Percentiles rank a stretch among this genome's conserved stretches.
Conservation (phyloP, 2,888 invertebrate species). For the Archips xylosteana region DNA sequence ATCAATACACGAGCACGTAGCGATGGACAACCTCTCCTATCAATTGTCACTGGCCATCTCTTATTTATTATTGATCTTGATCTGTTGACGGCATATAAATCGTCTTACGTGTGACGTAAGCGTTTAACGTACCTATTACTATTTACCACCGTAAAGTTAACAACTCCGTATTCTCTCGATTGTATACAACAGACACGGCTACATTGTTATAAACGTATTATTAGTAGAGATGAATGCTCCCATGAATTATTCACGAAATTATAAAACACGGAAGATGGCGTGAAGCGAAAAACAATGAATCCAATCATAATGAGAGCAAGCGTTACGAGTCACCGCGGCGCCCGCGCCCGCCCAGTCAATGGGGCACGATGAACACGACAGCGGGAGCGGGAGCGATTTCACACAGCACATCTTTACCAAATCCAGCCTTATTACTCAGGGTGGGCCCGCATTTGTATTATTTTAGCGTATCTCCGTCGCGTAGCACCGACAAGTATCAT, state of each 20-base stretch:
- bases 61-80: slow-evolving; percentile 40
- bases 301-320: slow-evolving; percentile 61
- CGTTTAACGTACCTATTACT: neutral
- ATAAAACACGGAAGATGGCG: slow-evolving; percentile 60
- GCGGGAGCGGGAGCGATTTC: slow-evolving; percentile 14
- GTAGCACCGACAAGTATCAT: too few species aligned
- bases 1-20: slow-evolving; percentile 37
- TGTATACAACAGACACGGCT: slow-evolving; percentile 24
- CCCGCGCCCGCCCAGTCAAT: slow-evolving; percentile 8
- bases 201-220: slow-evolving; percentile 35
- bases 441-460: too few species aligned
- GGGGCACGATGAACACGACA: neutral
- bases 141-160: neutral
- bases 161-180: neutral
- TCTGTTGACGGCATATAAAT: slow-evolving; percentile 9
- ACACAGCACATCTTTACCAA: neutral
- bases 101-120: slow-evolving; percentile 1
- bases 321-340: slow-evolving; percentile 45
- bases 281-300: slow-evolving; percentile 66
- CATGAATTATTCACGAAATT: slow-evolving; percentile 65
- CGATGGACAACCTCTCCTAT: slow-evolving; percentile 22
- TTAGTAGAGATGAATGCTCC: slow-evolving; percentile 48
- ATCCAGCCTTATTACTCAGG: neutral
- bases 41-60: slow-evolving; percentile 27
- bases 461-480: too few species aligned